Percentiles rank a stretch among this genome's conserved stretches.
Evolutionary conservation across 2,113 vertebrate genomes (phyloP).

Genomic region (Catharus bicknelli): DNA sequence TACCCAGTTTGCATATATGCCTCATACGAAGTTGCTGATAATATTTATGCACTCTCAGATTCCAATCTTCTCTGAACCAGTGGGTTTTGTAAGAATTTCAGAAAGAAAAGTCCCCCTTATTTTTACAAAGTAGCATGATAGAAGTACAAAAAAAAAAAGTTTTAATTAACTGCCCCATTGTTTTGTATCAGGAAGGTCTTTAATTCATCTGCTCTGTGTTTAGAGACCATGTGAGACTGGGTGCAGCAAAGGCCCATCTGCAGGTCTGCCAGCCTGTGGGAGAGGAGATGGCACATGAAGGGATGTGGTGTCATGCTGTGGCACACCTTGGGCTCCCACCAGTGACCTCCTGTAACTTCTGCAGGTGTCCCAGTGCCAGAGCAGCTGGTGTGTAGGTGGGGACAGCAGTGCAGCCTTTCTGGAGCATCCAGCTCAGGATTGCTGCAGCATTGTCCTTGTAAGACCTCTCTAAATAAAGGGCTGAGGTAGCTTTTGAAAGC

Average conservation of each 20-base stretch:
- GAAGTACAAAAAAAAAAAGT: slow-evolving; percentile 35
- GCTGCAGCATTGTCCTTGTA: fast-evolving
- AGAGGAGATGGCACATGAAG: background rate
- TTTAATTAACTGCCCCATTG: background rate
- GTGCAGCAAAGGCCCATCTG: background rate
- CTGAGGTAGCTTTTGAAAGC: background rate
- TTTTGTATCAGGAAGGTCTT: background rate
- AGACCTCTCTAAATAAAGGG: background rate
- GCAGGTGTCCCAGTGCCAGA: fast-evolving
- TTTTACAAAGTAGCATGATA: slow-evolving; percentile 47
- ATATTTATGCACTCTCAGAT: background rate
- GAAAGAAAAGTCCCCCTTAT: background rate
- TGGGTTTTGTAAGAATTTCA: slow-evolving; percentile 32
- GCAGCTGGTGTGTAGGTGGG: background rate
- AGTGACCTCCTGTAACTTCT: background rate
- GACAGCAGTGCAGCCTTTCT: background rate
- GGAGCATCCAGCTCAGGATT: fast-evolving
- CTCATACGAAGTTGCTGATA: background rate
- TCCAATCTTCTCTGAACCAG: background rate
- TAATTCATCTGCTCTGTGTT: background rate
- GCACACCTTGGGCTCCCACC: background rate
- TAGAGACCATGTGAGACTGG: fast-evolving
- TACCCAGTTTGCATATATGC: background rate
- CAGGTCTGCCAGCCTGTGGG: background rate
- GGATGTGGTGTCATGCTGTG: background rate